phyloP scores from a whole-genome alignment of 2,888 invertebrate genomes.

The Xanthia icteritia region DNA sequence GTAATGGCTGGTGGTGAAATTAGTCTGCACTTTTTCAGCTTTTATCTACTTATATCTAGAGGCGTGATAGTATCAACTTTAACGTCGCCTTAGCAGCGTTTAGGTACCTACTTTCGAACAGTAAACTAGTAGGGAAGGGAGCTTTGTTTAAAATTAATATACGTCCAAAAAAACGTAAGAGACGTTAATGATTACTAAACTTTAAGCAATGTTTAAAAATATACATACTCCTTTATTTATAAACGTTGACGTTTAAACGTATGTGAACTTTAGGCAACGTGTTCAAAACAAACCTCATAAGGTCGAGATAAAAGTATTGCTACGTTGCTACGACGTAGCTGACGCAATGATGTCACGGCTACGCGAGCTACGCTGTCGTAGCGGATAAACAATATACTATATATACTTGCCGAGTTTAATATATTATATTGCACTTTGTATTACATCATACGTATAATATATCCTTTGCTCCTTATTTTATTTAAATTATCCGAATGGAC shows the following conservation, averaged over 20 bases:
- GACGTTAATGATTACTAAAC: not conserved
- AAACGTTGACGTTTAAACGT: not conserved
- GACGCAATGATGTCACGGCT: constrained; percentile 29
- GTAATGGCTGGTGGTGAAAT: not conserved
- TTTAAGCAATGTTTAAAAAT: not conserved
- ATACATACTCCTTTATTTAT: not conserved
- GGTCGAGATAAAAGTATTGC: constrained; percentile 6
- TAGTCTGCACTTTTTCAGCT: not conserved
- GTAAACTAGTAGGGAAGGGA: not conserved
- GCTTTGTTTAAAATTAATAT: not conserved
- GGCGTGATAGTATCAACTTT: not conserved
- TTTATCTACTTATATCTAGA: no score
- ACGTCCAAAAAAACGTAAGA: not conserved
- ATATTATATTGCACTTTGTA: not conserved
- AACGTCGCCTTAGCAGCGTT: no score
- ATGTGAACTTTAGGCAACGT: no score
- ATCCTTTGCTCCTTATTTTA: not conserved
- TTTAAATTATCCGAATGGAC: no score
- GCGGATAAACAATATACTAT: constrained; percentile 15
- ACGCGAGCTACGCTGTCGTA: constrained; percentile 32
- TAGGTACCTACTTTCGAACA: not conserved
- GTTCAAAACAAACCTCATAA: no score
- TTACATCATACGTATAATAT: not conserved
- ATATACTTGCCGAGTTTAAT: not conserved
- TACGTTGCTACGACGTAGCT: constrained; percentile 39